Evolutionary conservation across 2,113 vertebrate species (phyloP), one percentile per base, ranked within the genome.

Genomic region (Pedetes capensis): DNA sequence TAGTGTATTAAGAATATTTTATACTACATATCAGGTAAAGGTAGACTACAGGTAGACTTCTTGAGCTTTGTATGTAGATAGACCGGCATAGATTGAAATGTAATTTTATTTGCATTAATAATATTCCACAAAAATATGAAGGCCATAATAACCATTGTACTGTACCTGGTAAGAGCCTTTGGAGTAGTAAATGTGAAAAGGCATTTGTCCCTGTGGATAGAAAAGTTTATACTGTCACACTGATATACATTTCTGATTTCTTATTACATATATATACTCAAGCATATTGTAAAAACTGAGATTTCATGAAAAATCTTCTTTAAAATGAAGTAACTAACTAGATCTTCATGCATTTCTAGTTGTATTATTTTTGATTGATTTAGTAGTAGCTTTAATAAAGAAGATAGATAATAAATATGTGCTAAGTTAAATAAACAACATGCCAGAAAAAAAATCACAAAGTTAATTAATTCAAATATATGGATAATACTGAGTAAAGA

Each of bases 101-200:
- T 85, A 94, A 44, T 89, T 93, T 85, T 69, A 76, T 81, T 91
- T 86, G 74, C n/a, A 59, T 89, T 92, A 93, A 79, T 72, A 82
- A 85, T 83, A 37, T 10, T 91, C 71, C 75, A 63, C 44, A 86
- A 95, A 91, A 96, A 80, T 80, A 51, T 1, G 81, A 94, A 84
- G 66, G 23, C 72, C 83, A 64, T 68, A 94, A 78, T 74, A 49
- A 93, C 86, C 61, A 91, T 74, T 84, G 68, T 53, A 68, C 1
- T 94, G 13, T 79, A 66, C 11, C 14, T 92, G 5, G n/a, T 22
- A 53, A 83, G 42, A 85, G 2, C 11, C 63, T 85, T 91, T 81
- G 80, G 37, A 87, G 13, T 85, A 4, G 66, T 90, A 59, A 90
- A 47, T 79, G 17, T 86, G 47, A 92, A 93, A 44, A 91, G 14